Base-by-base conservation (phyloP, 2,113 vertebrate species). In the Rhinoptilus africanus region DNA sequence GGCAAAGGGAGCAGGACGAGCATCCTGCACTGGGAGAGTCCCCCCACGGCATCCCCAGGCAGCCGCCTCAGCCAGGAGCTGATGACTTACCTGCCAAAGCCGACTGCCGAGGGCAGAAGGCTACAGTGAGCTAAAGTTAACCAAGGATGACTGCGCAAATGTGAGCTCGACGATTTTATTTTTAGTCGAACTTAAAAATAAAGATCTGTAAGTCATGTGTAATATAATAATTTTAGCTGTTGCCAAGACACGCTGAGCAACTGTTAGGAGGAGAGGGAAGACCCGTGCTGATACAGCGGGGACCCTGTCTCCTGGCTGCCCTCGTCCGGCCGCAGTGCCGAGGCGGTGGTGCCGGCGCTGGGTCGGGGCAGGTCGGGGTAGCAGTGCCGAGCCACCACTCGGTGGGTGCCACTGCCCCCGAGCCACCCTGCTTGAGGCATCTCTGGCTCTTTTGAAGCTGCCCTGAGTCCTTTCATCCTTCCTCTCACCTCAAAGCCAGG, bases 151-250 rank as follows among this genome's bases (percentile, higher is more conserved):
- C 95, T 97, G 92, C 50, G 89, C 96, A 97, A 95, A 97, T 94
- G 87, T 95, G 92, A 93, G 75, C 82, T 71, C 4, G 84, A 79
- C 41, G 17, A 14, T 85, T 85, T 93, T 96, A 95, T 96, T 97
- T 90, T 89, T 93, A 92, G 88, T 57, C 8, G 1, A 76, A 90
- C 93, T 85, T 93, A 88, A 96, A 94, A 85, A 95, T 74, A 88
- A 92, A 85, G 93, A 89, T 81, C 67, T 37, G 63, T 91, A 91
- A 93, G 96, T 97, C 93, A 96, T 96, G 90, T 97, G 95, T 95
- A 96, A 97, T 93, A 74, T 92, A 95, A 96, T 97, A 96, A 97
- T 97, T 97, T 96, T 97, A 96, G 96, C 92, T 94, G 96, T 97
- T 97, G 94, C 95, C 96, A 97, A 95, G 95, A 95, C 95, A 94